Evolutionary conservation across 2,888 invertebrate species (phyloP), one percentile per base, ranked within the genome.

Genomic region (Volucella inflata): DNA sequence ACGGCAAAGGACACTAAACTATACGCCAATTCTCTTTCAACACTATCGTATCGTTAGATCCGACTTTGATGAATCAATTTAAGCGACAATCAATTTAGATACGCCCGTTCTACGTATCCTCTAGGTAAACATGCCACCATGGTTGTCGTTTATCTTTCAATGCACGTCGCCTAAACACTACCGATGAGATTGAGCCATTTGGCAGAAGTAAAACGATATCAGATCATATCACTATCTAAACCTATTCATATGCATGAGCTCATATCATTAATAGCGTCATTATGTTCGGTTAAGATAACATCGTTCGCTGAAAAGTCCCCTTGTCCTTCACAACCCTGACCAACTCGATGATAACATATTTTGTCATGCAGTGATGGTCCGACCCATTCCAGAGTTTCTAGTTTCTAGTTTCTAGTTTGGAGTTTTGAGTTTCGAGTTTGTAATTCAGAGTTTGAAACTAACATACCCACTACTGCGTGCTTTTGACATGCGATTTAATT

Each of bases 401-500:
- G 9, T 36, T 3, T 21, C 21, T 0, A 21, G 21, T 21, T 21
- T 21, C 21, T 2, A 3, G 21, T 21, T 21, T 4, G 21, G 3
- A 21, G 4, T 21, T 21, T 4, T 2, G 21, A 21, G 21, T 21
- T 21, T 21, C 3, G 21, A 21, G 4, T n/a, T n/a, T n/a, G n/a
- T n/a, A n/a, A n/a, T n/a, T n/a, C n/a, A n/a, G n/a, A n/a, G n/a
- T n/a, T n/a, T n/a, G n/a, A n/a, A n/a, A n/a, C n/a, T n/a, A n/a
- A n/a, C n/a, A n/a, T n/a, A n/a, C n/a, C 21, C 55, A 44, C 62
- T 64, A 48, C 46, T 16, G 44, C 40, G 17, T 81, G 76, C 62
- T 50, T 62, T 81, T 81, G 81, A 77, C 62, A 67, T 42, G 55
- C 57, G 81, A 85, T 77, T 81, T 85, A 85, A 81, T 85, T 85